These are phyloP conservation scores for Tolmerus cingulatus DNA, from an alignment of 2,888 invertebrate species.

Conservation along the genomic window DNA sequence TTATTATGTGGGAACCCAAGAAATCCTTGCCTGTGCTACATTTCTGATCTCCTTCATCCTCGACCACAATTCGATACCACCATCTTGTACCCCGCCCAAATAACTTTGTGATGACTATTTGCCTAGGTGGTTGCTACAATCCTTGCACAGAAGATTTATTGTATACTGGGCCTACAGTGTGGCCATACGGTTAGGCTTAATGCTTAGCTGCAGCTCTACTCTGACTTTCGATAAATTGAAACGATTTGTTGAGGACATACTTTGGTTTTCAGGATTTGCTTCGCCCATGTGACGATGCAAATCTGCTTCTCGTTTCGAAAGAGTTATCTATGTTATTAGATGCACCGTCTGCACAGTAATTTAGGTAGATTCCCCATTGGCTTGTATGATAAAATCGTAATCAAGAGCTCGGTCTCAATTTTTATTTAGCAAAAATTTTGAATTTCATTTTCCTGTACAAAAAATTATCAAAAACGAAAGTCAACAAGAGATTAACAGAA, in stretches of 20 bases:
- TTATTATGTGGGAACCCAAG: neutral
- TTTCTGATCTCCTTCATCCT: neutral
- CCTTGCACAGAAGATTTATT: neutral
- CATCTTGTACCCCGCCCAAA: neutral
- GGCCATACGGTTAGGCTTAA: neutral
- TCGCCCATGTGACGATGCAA: neutral
- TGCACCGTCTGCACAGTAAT: no score
- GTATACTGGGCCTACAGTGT: neutral
- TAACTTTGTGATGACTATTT: neutral
- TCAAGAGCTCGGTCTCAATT: no score
- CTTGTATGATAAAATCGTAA: no score
- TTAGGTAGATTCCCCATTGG: no score
- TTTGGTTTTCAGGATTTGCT: neutral
- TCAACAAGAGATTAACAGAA: no score
- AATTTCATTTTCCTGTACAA: no score
- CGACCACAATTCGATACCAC: neutral
- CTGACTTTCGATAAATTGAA: neutral
- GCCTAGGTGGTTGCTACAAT: neutral
- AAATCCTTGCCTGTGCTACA: neutral
- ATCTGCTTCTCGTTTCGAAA: neutral
- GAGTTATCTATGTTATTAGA: neutral
- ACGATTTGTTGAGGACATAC: neutral
- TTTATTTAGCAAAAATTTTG: no score
- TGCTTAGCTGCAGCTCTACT: neutral
- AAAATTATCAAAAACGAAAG: no score